Conservation (phyloP, 2,797 vertebrate genomes). For the Glossophaga mutica region DNA sequence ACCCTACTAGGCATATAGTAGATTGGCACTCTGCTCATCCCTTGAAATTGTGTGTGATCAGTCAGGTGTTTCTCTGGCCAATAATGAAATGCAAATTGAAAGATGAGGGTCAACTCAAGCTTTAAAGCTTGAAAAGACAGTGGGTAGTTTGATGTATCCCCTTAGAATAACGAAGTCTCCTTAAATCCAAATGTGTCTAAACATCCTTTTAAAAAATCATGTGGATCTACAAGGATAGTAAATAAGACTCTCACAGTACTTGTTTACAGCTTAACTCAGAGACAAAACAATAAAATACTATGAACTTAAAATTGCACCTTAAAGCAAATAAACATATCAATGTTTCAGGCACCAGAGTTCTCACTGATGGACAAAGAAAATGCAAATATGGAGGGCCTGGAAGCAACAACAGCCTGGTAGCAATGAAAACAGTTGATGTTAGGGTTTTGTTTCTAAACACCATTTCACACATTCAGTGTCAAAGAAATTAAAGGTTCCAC, state of each 20-base stretch:
- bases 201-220: background rate
- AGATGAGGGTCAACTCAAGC: background rate
- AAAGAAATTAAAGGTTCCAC: background rate
- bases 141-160: background rate
- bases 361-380: background rate
- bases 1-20: background rate
- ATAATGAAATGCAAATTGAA: background rate
- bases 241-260: slow-evolving; percentile 2
- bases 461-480: background rate
- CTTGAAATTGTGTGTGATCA: background rate
- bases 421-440: background rate
- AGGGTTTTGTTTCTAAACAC: slow-evolving; percentile 20
- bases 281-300: background rate
- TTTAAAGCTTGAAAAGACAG: background rate
- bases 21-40: background rate
- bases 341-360: background rate
- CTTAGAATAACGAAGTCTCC: background rate
- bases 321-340: slow-evolving; percentile 17
- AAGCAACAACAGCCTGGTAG: background rate
- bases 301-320: background rate
- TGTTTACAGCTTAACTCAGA: slow-evolving; percentile 27
- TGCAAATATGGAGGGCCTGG: background rate
- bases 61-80: background rate
- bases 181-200: slow-evolving; percentile 36
- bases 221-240: background rate